Base-by-base conservation (phyloP, 2,888 invertebrate species). In the Smittia aterrima region DNA sequence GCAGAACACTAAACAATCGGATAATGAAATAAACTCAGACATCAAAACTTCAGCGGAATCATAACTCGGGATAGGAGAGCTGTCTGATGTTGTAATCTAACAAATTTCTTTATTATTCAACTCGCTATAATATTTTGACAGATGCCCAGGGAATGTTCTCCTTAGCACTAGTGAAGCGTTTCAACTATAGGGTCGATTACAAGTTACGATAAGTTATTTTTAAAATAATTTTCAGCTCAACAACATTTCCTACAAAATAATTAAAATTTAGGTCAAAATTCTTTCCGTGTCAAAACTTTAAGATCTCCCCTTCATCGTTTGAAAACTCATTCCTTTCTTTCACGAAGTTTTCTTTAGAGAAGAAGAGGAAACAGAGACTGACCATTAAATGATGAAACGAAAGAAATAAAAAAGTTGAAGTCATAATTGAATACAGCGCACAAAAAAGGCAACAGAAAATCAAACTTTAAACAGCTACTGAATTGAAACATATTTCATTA, bases 61-160 rank as follows among this genome's bases (percentile, higher is more conserved):
- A 66, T 66, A 66, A 32, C 20, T 38, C 66, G 38, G 27, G n/a
- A 66, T 66, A 66, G 66, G 38, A 66, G n/a, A n/a, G n/a, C n/a
- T n/a, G n/a, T n/a, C n/a, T 32, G 38, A 66, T 66, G 25, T 27
- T 66, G 25, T 66, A 66, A 66, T 66, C 47, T 3, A 11, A 47
- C 47, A 47, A 47, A 66, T 64, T 16, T 47, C 6, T 25, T n/a
- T 16, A 66, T 66, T 66, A 27, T 66, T 66, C 66, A 66, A 1
- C 66, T 47, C 13, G 16, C 47, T 47, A 20, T 66, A 66, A 66
- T 66, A 66, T 66, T 66, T 66, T 66, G 66, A 66, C 66, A 66
- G 66, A 66, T 40, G 66, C 66, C 22, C 11, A 64, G 38, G 22
- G 47, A 47, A 47, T 16, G 13, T 47, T 47, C 47, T 47, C 38